phyloP scores from a whole-genome alignment of 2,797 vertebrate genomes.

The Alfaro cultratus region DNA sequence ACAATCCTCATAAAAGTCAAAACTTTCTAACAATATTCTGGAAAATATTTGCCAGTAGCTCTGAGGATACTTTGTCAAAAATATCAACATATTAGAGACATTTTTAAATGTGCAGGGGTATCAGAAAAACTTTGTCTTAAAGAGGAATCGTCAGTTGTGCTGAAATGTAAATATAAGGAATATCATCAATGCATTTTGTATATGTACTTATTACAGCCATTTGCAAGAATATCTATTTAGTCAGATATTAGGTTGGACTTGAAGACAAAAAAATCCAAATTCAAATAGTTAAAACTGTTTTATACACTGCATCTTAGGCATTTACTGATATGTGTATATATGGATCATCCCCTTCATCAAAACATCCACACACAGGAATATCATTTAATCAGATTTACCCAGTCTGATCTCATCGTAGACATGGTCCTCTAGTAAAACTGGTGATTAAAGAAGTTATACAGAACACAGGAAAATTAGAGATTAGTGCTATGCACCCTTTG shows the following conservation, averaged over 20 bases:
- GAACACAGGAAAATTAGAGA: constrained; percentile 42
- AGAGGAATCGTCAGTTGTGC: neutral
- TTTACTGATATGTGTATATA: constrained; percentile 7
- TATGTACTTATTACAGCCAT: neutral
- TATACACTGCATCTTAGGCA: neutral
- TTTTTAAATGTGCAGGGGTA: neutral
- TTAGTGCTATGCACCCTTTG: constrained; percentile 30
- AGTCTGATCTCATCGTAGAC: constrained; percentile 62
- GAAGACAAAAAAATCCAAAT: neutral
- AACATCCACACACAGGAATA: constrained; percentile 33
- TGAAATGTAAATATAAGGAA: neutral
- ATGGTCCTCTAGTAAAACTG: constrained; percentile 54
- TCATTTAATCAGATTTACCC: constrained; percentile 57
- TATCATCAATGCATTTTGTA: neutral
- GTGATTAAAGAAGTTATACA: constrained; percentile 45
- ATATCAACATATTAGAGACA: neutral
- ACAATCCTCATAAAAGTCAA: neutral
- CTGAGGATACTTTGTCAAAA: neutral
- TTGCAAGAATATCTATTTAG: neutral
- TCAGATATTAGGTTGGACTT: neutral
- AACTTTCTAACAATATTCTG: neutral
- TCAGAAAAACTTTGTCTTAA: neutral
- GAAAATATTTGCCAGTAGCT: neutral
- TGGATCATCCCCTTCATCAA: constrained; percentile 10
- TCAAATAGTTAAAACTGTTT: neutral